Percentiles rank a stretch among this genome's conserved stretches.
Evolutionary conservation across 2,113 vertebrate species (phyloP).

Genomic region (Sisor rabdophorus): DNA sequence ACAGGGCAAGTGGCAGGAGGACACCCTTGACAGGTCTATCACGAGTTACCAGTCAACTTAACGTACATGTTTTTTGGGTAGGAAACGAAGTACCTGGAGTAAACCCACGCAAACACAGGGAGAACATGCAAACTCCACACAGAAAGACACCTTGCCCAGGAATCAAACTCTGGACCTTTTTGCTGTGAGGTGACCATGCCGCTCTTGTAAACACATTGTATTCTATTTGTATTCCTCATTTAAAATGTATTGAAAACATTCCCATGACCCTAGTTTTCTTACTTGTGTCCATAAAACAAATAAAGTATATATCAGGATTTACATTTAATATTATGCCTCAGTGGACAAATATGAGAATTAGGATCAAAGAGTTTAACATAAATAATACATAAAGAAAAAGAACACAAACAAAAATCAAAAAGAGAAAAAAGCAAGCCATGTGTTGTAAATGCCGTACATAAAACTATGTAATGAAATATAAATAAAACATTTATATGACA

Average conservation of each 20-base stretch:
- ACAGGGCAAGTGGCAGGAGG: too few species aligned
- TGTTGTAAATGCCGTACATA: background rate
- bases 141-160: too few species aligned
- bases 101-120: too few species aligned
- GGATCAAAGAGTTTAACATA: background rate
- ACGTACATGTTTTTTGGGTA: too few species aligned
- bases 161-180: too few species aligned
- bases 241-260: background rate
- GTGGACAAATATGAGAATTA: background rate
- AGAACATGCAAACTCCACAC: too few species aligned
- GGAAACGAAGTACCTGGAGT: too few species aligned
- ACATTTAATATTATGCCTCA: background rate
- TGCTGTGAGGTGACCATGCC: too few species aligned
- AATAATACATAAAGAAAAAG: background rate
- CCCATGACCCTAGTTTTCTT: background rate
- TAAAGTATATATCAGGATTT: background rate
- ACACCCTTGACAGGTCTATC: too few species aligned
- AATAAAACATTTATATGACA: background rate
- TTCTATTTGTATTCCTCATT: background rate
- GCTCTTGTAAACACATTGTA: background rate
- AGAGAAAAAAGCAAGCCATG: background rate
- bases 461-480: background rate
- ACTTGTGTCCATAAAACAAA: background rate
- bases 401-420: background rate
- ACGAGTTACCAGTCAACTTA: too few species aligned